These are phyloP conservation scores for Aix galericulata DNA, from an alignment of 2,113 vertebrate genomes.

Conservation along the genomic window DNA sequence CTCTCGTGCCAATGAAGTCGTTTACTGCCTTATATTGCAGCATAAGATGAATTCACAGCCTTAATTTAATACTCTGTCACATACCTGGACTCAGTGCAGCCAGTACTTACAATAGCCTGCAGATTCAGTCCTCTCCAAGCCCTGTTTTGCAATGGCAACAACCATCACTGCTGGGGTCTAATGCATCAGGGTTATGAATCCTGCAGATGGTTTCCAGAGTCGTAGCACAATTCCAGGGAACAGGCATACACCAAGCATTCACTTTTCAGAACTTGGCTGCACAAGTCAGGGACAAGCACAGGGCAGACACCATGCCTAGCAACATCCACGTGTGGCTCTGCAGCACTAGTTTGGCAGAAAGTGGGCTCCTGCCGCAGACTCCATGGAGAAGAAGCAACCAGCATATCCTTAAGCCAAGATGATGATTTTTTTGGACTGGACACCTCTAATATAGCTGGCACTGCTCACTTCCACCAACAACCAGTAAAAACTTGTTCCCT, in stretches of 20 bases:
- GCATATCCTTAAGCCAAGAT: neutral
- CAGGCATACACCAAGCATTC: neutral
- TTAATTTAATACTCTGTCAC: constrained; percentile 43
- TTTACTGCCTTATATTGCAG: constrained; percentile 52
- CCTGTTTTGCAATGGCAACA: neutral
- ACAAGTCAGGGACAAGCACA: neutral
- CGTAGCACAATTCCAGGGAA: neutral
- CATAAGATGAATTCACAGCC: neutral
- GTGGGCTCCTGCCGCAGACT: neutral
- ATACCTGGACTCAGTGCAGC: neutral
- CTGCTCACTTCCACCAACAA: neutral
- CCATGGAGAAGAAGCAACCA: neutral
- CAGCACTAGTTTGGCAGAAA: neutral
- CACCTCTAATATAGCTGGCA: neutral
- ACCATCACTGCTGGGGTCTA: neutral
- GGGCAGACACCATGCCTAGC: neutral
- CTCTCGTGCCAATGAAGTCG: neutral
- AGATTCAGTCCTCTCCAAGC: neutral
- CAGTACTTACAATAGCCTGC: neutral
- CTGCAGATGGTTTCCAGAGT: neutral
- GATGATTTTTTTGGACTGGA: neutral
- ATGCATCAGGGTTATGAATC: neutral
- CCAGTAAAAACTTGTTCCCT: constrained; percentile 11
- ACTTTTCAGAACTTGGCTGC: neutral
- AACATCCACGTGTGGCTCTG: neutral